These are phyloP conservation scores for Scolopax mira DNA, from an alignment of 2,113 vertebrate species.

Conservation along the genomic window DNA sequence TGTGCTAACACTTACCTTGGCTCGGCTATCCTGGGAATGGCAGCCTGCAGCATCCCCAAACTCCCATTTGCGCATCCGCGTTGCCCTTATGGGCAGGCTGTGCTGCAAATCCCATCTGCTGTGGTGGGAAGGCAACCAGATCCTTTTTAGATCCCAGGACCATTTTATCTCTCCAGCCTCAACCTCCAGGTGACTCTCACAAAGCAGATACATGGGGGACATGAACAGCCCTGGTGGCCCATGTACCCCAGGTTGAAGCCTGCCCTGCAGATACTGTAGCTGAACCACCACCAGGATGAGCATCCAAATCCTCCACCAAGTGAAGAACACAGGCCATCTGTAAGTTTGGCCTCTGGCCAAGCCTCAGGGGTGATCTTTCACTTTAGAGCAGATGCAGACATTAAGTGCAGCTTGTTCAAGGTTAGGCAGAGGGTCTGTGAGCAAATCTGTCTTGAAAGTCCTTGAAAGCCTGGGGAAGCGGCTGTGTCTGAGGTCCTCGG, in stretches of 20 bases:
- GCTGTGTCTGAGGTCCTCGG: not conserved
- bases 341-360: not conserved
- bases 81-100: not conserved
- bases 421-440: not conserved
- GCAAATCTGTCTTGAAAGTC: not conserved
- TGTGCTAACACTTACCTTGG: not conserved
- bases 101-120: not conserved
- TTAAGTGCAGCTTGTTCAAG: not conserved
- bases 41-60: not conserved
- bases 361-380: not conserved
- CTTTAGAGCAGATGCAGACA: not conserved
- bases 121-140: fast-evolving
- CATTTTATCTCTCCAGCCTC: not conserved
- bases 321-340: not conserved
- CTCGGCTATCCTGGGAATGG: not conserved
- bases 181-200: not conserved
- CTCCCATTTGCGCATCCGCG: fast-evolving
- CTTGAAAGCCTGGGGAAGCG: not conserved
- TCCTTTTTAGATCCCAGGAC: not conserved
- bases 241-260: not conserved
- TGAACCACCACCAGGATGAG: not conserved
- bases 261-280: not conserved
- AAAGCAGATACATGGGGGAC: not conserved
- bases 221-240: not conserved
- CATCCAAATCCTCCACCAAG: not conserved